Percentiles rank a stretch among this genome's conserved stretches.
phyloP scores from a whole-genome alignment of 2,797 vertebrate genomes.

The Poeciliopsis turneri region DNA sequence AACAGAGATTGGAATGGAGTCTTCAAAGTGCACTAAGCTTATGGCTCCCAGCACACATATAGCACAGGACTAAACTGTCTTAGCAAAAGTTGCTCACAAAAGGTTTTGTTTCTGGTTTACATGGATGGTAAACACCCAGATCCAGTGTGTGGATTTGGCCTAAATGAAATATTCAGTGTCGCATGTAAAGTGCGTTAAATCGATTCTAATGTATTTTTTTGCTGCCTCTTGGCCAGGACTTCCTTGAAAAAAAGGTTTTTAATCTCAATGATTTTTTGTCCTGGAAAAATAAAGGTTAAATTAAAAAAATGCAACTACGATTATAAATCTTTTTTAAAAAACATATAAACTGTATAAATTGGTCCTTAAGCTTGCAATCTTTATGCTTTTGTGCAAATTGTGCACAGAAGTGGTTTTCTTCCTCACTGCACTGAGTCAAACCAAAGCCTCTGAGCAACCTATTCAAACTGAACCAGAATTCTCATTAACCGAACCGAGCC shows the following conservation, averaged over 20 bases:
- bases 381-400: too few relatives aligned
- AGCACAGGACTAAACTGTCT: conserved; percentile 23
- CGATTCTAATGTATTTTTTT: background rate
- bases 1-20: conserved; percentile 72
- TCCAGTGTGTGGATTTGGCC: background rate
- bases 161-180: background rate
- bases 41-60: conserved; percentile 35
- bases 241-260: too few relatives aligned
- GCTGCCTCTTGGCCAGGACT: too few relatives aligned
- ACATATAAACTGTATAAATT: background rate
- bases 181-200: background rate
- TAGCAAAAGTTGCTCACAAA: conserved; percentile 21
- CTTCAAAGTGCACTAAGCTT: conserved; percentile 52
- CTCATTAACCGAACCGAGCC: background rate
- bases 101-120: conserved; percentile 7
- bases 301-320: background rate
- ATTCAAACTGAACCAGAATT: background rate
- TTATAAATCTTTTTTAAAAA: background rate
- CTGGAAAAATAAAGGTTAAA: too few relatives aligned
- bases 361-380: background rate
- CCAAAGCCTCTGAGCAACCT: background rate
- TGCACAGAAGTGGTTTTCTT: too few relatives aligned
- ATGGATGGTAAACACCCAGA: background rate
- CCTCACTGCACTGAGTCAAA: background rate
- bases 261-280: too few relatives aligned